Evolutionary conservation across 1,140 invertebrate genomes (phyloP), one percentile per base, ranked within the genome.

Genomic region (Dendroctonus ponderosae): DNA sequence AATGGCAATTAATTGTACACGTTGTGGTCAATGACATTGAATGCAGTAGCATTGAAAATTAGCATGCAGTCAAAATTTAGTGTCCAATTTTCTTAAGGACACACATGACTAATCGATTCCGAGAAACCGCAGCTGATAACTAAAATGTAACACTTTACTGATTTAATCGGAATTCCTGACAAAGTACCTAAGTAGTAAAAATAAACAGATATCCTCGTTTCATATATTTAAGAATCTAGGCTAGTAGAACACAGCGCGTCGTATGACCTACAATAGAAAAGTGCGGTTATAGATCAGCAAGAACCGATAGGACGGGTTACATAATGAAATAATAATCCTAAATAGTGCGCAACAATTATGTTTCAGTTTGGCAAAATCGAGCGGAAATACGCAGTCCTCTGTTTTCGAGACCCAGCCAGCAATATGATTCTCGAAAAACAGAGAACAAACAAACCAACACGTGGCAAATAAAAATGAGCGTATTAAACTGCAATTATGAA

Each of bases 161-260:
- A 26, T 3, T 26, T 3, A 26, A 48, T 48, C 46, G 6, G 5
- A 5, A 48, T 14, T 12, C 5, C 15, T 48, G 2, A 41, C 37
- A 57, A 57, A 42, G 54, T 57, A 57, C 38, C 50, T 48, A 14
- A n/a, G 46, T 11, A 48, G 49, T 40, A 61, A 61, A 50, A 62
- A 52, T 41, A 52, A 62, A 42, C 39, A 62, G 62, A 49, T 65
- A 65, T 65, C 53, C 53, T 58, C 56, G 62, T 40, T 57, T 58
- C 53, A 52, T 58, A 58, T 65, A 65, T 66, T 66, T 66, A 54
- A 14, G 52, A 62, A 67, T 67, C 58, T 67, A 67, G 66, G 66
- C 66, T 67, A 67, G 66, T 67, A 26, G 66, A 67, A 62, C 66
- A 59, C 41, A 65, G 53, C 64, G 49, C 64, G 62, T 65, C 62